Percentiles rank a stretch among this genome's conserved stretches.
phyloP scores from a whole-genome alignment of 2,888 invertebrate species.

The Eumerus sabulonum region DNA sequence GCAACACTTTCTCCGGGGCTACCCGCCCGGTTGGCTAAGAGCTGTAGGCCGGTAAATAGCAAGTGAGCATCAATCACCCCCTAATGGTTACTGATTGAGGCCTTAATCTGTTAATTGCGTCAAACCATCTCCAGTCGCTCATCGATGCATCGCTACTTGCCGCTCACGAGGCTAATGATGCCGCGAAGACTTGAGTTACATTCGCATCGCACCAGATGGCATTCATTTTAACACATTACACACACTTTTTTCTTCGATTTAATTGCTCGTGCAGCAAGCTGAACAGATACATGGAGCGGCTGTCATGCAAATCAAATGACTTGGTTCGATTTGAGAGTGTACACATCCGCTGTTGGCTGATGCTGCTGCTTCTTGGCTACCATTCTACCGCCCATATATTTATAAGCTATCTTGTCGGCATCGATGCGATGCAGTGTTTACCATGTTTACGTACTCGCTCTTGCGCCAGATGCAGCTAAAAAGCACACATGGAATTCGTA shows the following conservation, averaged over 20 bases:
- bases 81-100: conserved; percentile 59
- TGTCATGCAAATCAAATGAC: conserved; percentile 58
- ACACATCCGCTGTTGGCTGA: neutral
- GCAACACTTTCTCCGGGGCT: conserved; percentile 49
- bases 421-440: no score
- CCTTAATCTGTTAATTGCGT: conserved; percentile 59
- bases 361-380: neutral
- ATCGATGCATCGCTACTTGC: conserved; percentile 28
- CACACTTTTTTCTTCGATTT: conserved; percentile 49
- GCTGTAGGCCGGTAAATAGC: neutral
- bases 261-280: conserved; percentile 4
- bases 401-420: no score
- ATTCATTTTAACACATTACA: conserved; percentile 52
- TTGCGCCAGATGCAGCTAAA: conserved; percentile 43
- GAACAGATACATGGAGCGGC: conserved; percentile 35
- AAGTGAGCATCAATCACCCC: conserved; percentile 47
- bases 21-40: conserved; percentile 13
- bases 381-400: neutral
- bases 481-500: conserved; percentile 33
- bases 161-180: conserved; percentile 20
- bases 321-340: conserved; percentile 18
- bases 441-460: conserved; percentile 2
- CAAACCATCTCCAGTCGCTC: conserved; percentile 10
- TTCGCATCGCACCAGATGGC: conserved; percentile 47
- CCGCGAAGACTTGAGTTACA: conserved; percentile 36